phyloP scores from a whole-genome alignment of 2,888 invertebrate species.

The Mimas tiliae region DNA sequence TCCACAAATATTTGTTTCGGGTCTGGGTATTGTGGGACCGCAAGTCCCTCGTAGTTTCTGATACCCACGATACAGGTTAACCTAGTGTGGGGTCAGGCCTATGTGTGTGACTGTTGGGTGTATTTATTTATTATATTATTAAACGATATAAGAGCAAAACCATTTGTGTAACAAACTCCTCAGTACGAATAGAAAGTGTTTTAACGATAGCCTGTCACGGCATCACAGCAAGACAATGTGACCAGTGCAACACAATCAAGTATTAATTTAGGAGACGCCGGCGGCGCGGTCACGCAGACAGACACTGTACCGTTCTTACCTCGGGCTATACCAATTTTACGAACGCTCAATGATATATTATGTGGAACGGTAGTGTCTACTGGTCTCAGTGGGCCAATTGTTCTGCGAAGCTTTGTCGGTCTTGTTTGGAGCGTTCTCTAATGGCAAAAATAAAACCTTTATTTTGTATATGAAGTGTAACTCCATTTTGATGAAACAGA shows the following conservation, averaged over 20 bases:
- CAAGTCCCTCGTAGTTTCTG: no score
- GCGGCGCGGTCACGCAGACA: conserved; percentile 71
- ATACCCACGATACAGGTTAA: no score
- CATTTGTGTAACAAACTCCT: conserved; percentile 54
- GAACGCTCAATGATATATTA: conserved; percentile 57
- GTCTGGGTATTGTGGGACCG: no score
- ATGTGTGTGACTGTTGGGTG: no score
- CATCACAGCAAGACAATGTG: conserved; percentile 59
- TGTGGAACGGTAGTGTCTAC: conserved; percentile 58
- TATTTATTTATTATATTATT: no score
- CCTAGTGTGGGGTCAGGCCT: no score
- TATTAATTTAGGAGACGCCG: conserved; percentile 72
- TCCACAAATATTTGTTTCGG: no score
- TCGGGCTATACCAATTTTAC: conserved; percentile 66
- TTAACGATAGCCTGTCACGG: conserved; percentile 72
- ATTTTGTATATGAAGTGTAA: not conserved
- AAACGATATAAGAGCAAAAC: conserved; percentile 30
- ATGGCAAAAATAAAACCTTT: not conserved
- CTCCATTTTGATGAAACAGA: no score
- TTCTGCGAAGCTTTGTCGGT: not conserved
- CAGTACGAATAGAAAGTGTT: conserved; percentile 69
- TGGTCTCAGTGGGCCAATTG: conserved; percentile 45
- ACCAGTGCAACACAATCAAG: conserved; percentile 65
- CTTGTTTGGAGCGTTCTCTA: not conserved
- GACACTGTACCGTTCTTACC: conserved; percentile 63